phyloP scores from a whole-genome alignment of 2,113 vertebrate species.

The Malurus elegans region DNA sequence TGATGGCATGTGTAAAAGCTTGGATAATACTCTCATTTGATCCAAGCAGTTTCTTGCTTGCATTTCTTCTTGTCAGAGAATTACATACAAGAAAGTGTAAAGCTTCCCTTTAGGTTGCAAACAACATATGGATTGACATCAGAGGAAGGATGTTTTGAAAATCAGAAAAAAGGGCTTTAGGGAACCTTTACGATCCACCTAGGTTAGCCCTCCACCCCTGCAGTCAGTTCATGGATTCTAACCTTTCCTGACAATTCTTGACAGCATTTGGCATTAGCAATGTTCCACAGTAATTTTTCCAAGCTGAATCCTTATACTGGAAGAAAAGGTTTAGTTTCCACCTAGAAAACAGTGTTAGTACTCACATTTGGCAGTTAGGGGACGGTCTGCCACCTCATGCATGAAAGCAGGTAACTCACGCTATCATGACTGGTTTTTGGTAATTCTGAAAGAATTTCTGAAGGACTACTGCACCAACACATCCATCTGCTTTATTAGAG shows the following conservation, averaged over 20 bases:
- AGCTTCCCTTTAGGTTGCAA: neutral
- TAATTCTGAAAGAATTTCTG: neutral
- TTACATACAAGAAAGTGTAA: neutral
- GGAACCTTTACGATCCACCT: neutral
- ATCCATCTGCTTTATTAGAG: neutral
- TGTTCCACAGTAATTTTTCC: neutral
- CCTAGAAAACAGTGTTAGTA: neutral
- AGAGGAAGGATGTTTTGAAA: neutral
- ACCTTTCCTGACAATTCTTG: neutral
- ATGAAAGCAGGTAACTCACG: neutral
- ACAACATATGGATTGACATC: neutral
- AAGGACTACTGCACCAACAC: neutral
- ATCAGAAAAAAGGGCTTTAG: neutral
- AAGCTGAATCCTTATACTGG: neutral
- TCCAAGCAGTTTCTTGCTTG: neutral
- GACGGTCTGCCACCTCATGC: no score
- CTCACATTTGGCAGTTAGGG: neutral
- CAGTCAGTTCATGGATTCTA: neutral
- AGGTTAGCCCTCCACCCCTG: accelerated
- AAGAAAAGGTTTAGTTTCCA: neutral
- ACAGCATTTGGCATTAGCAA: neutral
- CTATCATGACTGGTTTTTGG: neutral
- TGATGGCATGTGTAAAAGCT: neutral
- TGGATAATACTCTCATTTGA: neutral
- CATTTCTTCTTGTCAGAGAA: neutral